Conservation (phyloP, 2,888 invertebrate species). For the Athrips mouffetella region DNA sequence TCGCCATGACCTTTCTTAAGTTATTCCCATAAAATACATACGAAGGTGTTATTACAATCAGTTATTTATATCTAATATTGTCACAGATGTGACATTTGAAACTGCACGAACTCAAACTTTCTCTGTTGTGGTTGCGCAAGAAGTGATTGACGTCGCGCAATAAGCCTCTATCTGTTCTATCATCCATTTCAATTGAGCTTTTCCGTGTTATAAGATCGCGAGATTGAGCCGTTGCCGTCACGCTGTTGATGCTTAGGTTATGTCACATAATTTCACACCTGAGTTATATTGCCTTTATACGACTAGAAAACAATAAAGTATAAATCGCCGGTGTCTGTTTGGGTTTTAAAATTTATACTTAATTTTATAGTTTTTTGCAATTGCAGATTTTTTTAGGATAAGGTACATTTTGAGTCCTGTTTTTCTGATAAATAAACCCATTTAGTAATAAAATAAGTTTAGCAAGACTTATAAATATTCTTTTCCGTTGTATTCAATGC, state of each 20-base stretch:
- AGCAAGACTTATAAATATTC: too few relatives aligned
- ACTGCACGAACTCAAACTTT: conserved; percentile 46
- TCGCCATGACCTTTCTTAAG: conserved; percentile 42
- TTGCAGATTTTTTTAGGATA: too few relatives aligned
- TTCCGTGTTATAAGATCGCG: conserved; percentile 60
- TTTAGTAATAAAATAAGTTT: too few relatives aligned
- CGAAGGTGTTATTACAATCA: conserved; percentile 7
- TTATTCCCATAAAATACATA: conserved; percentile 27
- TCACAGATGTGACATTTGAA: conserved; percentile 50
- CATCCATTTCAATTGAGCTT: conserved; percentile 55
- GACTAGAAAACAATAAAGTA: too few relatives aligned
- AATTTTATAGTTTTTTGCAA: too few relatives aligned
- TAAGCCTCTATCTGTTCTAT: conserved; percentile 54
- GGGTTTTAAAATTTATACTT: too few relatives aligned
- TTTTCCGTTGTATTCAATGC: too few relatives aligned
- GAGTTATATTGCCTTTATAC: too few relatives aligned
- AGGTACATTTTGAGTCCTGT: too few relatives aligned
- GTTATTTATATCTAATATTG: conserved; percentile 23
- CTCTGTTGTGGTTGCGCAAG: conserved; percentile 60
- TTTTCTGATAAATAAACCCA: too few relatives aligned
- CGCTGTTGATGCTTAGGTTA: conserved; percentile 52
- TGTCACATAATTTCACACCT: too few relatives aligned
- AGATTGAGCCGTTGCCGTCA: conserved; percentile 59
- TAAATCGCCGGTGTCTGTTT: too few relatives aligned
- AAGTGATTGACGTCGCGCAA: conserved; percentile 66